Conservation (phyloP, 2,797 vertebrate genomes). For the Eurystomus glaucurus region DNA sequence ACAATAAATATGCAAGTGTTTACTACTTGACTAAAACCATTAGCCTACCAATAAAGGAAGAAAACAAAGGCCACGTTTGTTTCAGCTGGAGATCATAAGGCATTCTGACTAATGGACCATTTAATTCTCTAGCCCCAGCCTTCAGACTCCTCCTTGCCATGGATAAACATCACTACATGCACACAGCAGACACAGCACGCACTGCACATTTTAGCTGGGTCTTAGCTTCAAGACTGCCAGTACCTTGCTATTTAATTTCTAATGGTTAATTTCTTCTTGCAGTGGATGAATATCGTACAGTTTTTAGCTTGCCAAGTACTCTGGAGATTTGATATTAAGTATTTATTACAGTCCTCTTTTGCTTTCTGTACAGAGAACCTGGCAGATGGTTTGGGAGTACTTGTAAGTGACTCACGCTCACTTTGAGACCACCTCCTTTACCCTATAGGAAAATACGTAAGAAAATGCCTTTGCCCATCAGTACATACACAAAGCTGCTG, state of each 20-base stretch:
- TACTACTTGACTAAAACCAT: not conserved
- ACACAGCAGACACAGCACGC: not conserved
- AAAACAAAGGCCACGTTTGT: not conserved
- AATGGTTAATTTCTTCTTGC: not conserved
- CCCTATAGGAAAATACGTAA: not conserved
- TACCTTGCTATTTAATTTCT: not conserved
- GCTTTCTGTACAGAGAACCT: not conserved
- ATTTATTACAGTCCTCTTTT: constrained; percentile 46
- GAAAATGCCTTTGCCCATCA: not conserved
- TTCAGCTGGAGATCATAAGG: not conserved
- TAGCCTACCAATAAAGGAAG: not conserved
- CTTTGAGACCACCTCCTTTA: constrained; percentile 40
- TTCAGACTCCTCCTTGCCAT: not conserved
- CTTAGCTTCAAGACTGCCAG: not conserved
- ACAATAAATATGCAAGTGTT: not conserved
- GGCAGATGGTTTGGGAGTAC: constrained; percentile 30
- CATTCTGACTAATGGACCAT: not conserved
- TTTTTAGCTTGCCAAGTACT: constrained; percentile 29
- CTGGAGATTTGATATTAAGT: constrained; percentile 19
- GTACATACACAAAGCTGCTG: not conserved
- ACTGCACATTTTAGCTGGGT: not conserved
- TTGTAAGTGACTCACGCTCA: constrained; percentile 30
- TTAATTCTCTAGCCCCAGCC: not conserved
- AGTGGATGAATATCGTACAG: not conserved
- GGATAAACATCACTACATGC: not conserved